phyloP scores from a whole-genome alignment of 2,113 vertebrate species.

The cat (Felis catus) region F.catus_Fca126_mat1.0 CM031412.1:20513501-20514000 shows the following conservation, averaged over 20 bases:
- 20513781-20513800: neutral
- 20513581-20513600: neutral
- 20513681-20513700: neutral
- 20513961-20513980: neutral
- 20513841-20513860: neutral
- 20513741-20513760: neutral
- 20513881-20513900: neutral
- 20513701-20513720: neutral
- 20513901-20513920: neutral
- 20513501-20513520: neutral
- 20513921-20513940: neutral
- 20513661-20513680: neutral
- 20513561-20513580: neutral
- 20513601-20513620: neutral
- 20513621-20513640: neutral
- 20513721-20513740: neutral
- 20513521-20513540: rapidly evolving
- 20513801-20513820: neutral
- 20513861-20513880: neutral
- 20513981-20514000: neutral
- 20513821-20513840: too few species aligned
- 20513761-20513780: too few species aligned
- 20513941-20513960: neutral
- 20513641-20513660: neutral
- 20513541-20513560: neutral